Base-by-base conservation (phyloP, 2,797 vertebrate species). In the Stomatorhinus walkeri region DNA sequence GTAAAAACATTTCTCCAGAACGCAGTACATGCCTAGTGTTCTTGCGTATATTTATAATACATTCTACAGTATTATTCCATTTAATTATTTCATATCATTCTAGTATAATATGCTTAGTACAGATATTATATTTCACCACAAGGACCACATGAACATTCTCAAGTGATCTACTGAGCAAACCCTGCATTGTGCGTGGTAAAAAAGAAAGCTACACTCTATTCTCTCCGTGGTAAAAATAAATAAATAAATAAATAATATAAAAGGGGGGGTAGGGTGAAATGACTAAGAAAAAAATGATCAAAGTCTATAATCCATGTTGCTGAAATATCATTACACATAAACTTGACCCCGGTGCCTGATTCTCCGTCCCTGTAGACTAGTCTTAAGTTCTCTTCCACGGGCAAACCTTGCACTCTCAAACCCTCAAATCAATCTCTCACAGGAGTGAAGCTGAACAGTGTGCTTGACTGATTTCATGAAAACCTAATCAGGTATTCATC, bases 401-500 rank as follows among this genome's bases (percentile, higher is more conserved):
- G 93, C 93, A 93, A 92, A 94, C 94, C 93, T 93, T 94, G 93
- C 95, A 95, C 94, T 96, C 96, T 96, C 94, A 93, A 97, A 96
- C 96, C 96, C 96, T 96, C 97, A 98, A 97, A 99, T 98, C 97
- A 99, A 96, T 94, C 95, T 96, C 95, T 95, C 96, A 96, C 96
- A 97, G 96, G 95, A 96, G 93, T 93, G 95, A 94, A 93, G 94
- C 93, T 92, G 94, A 95, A 95, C 93, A 93, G 95, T 96, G 95
- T 97, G 98, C 97, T 97, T 97, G 96, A 98, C 95, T 94, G 98
- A 96, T 99, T 98, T 97, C 97, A 97, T 98, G 97, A 98, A 99
- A 99, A 99, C 97, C 97, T 97, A 98, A 99, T 99, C 98, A 98
- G 96, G 95, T 97, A 97, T 97, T 99, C 98, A 98, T 99, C 97